Evolutionary conservation across 2,797 vertebrate genomes (phyloP), one percentile per base, ranked within the genome.

Genomic region (Setipinna tenuifilis): DNA sequence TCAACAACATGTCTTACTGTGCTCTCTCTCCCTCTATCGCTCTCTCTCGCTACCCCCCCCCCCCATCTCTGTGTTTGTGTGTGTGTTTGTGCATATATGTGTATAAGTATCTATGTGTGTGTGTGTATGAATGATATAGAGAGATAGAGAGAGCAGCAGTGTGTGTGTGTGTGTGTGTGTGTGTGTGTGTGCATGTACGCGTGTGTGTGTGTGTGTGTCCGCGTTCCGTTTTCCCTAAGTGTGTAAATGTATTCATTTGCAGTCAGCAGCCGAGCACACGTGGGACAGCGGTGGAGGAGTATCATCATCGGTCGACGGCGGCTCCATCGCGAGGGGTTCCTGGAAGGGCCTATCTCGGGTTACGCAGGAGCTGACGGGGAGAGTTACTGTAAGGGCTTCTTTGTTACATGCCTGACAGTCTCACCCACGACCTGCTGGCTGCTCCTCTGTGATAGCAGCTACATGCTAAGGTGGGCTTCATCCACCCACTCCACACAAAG

Each of bases 381-480:
- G 87, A 86, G 82, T 91, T 89, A 89, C 91, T 92, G 92, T 91
- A 88, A 85, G 88, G 90, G 61, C 82, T 83, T 89, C 91, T 92
- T 54, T 84, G 90, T 93, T 90, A 88, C 87, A 90, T 89, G 91
- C 91, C 88, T 92, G 86, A 59, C 82, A 86, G 58, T 93, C 90
- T 93, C 90, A 31, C 91, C 90, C 92, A 90, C 93, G 91, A 88
- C 91, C 87, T 87, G 83, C 92, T 91, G 93, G 92, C 93, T 93
- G 94, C 91, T 89, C 86, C 91, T 91, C 83, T 87, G 93, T 93
- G 92, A 93, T 92, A 91, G 91, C 90, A 86, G 41, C 62, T 14
- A 85, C 82, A 88, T 91, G 92, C 93, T 92, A 93, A 92, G 91
- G 90, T 91, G 89, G 88, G 87, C 91, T 78, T 21, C 82, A 25